Percentiles rank a stretch among this genome's conserved stretches.
Evolutionary conservation across 2,113 vertebrate genomes (phyloP).

Genomic region (Passer domesticus): DNA sequence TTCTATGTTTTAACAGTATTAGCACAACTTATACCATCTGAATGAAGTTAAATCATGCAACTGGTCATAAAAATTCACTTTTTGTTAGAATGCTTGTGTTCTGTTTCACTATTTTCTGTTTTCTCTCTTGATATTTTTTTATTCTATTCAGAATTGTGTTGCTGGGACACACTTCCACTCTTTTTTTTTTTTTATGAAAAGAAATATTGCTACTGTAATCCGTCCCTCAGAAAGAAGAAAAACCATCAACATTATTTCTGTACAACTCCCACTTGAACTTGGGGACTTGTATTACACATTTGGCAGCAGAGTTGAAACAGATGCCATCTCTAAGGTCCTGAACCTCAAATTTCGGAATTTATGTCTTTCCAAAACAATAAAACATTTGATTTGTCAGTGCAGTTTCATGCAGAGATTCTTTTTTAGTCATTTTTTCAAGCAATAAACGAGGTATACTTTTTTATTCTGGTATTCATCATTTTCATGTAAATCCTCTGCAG

Average conservation of each 20-base stretch:
- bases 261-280: conserved; percentile 29
- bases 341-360: conserved; percentile 47
- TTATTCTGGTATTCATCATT: background rate
- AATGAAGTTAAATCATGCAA: background rate
- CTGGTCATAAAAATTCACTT: rapidly evolving
- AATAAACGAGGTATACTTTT: background rate
- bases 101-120: background rate
- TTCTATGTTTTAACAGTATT: background rate
- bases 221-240: conserved; percentile 8
- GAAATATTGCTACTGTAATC: background rate
- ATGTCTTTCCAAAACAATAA: conserved; percentile 50
- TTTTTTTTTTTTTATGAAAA: conserved; percentile 33
- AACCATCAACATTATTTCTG: background rate
- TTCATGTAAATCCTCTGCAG: conserved; percentile 5
- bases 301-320: conserved; percentile 26
- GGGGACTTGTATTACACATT: conserved; percentile 23
- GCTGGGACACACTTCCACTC: background rate
- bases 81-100: background rate
- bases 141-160: background rate
- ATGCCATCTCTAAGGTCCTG: conserved; percentile 43
- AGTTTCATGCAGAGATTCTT: background rate
- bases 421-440: background rate
- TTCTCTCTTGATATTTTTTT: background rate
- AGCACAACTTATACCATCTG: background rate
- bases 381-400: conserved; percentile 17